These are phyloP conservation scores for Drosophila infuscata DNA, from an alignment of 2,888 invertebrate species.

Conservation along the genomic window DNA sequence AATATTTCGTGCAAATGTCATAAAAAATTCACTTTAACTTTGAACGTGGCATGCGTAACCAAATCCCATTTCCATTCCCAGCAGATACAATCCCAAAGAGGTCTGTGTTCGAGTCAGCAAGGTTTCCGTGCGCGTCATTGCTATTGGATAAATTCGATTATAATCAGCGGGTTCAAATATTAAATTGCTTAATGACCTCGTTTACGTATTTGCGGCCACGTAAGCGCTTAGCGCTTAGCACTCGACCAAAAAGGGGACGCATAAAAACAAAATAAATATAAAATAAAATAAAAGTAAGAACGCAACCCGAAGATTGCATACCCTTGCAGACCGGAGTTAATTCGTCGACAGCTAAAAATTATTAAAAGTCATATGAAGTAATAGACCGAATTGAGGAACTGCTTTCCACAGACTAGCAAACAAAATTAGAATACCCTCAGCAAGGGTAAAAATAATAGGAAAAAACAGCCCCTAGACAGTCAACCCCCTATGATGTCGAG, in stretches of 20 bases:
- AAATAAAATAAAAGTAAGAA: neutral
- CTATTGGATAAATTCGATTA: conserved; percentile 67
- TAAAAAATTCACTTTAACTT: conserved; percentile 71
- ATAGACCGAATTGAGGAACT: neutral
- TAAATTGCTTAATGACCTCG: conserved; percentile 80
- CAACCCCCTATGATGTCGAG: neutral
- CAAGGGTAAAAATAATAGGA: neutral
- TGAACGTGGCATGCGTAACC: conserved; percentile 63
- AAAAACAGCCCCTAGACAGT: conserved; percentile 12
- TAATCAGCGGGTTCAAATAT: conserved; percentile 77
- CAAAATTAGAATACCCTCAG: neutral
- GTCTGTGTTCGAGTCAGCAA: neutral
- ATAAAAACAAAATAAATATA: neutral
- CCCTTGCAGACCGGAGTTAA: neutral
- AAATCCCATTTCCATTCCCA: conserved; percentile 33
- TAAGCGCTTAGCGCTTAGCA: conserved; percentile 49
- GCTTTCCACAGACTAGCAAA: neutral
- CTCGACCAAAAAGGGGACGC: conserved; percentile 22
- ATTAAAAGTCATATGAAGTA: neutral
- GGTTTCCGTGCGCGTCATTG: conserved; percentile 8
- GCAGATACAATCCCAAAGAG: neutral
- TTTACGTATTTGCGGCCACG: conserved; percentile 67
- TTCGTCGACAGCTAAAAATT: neutral
- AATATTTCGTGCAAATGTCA: conserved; percentile 78
- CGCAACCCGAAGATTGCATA: neutral